phyloP scores from a whole-genome alignment of 2,797 vertebrate genomes.

The Lepilemur septentrionalis region DNA sequence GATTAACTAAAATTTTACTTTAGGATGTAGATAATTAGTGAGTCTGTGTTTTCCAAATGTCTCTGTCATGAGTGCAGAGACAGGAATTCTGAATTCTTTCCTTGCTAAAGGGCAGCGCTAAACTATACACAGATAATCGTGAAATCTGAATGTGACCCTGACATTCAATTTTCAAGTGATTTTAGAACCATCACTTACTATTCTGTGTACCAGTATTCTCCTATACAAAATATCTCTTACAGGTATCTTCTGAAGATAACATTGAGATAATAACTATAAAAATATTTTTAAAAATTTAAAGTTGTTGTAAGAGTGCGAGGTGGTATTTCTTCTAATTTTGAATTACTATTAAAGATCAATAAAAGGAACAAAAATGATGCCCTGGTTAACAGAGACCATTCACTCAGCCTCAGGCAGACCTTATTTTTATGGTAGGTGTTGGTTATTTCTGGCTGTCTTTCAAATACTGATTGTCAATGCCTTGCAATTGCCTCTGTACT shows the following conservation, averaged over 20 bases:
- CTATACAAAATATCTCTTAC: background rate
- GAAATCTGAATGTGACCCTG: background rate
- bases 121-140: background rate
- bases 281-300: constrained; percentile 11
- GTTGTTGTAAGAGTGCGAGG: background rate
- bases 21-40: constrained; percentile 71
- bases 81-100: constrained; percentile 42
- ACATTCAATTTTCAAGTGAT: background rate
- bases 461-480: background rate
- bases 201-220: background rate
- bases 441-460: background rate
- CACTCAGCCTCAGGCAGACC: background rate
- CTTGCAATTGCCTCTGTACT: background rate
- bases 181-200: background rate
- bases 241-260: background rate
- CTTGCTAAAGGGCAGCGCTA: constrained; percentile 35
- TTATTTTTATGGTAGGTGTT: background rate
- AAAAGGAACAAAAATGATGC: background rate
- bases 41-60: constrained; percentile 65
- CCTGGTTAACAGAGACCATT: background rate
- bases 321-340: background rate
- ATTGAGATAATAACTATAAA: background rate
- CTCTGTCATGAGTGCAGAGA: constrained; percentile 55
- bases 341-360: background rate
- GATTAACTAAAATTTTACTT: constrained; percentile 71